These are phyloP conservation scores for Chromoteleia sp. DNA, from an alignment of 2,888 invertebrate species.

Conservation along the genomic window DNA sequence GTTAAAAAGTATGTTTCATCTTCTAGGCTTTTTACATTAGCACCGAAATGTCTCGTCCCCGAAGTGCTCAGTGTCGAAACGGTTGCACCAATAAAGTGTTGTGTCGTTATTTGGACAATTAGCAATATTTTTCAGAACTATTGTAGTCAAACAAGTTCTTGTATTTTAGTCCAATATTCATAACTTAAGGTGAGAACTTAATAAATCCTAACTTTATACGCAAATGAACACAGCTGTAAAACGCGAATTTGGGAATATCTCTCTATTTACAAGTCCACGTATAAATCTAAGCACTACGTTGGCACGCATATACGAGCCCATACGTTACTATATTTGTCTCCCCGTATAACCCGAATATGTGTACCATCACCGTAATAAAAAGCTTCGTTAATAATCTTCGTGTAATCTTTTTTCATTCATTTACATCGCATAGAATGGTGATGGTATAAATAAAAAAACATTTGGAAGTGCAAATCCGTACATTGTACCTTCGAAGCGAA, in stretches of 20 bases:
- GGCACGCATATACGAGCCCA: slow-evolving; percentile 41
- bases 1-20: too few relatives aligned
- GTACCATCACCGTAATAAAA: slow-evolving; percentile 72
- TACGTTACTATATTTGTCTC: slow-evolving; percentile 63
- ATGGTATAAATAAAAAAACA: slow-evolving; percentile 12
- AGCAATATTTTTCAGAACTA: too few relatives aligned
- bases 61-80: too few relatives aligned
- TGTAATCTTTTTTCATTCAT: neutral
- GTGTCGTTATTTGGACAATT: too few relatives aligned
- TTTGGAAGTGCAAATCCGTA: neutral
- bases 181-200: too few relatives aligned
- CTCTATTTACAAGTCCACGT: slow-evolving; percentile 34
- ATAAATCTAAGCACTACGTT: slow-evolving; percentile 47
- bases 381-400: slow-evolving; percentile 1
- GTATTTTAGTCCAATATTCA: too few relatives aligned
- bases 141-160: too few relatives aligned
- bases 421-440: slow-evolving; percentile 6
- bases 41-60: too few relatives aligned
- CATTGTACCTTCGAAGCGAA: neutral
- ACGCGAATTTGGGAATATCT: neutral
- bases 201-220: too few relatives aligned
- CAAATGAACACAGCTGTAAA: slow-evolving; percentile 2
- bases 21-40: too few relatives aligned
- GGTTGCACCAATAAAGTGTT: too few relatives aligned
- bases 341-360: slow-evolving; percentile 76